phyloP scores from a whole-genome alignment of 2,113 vertebrate species.

The Gracilinanus agilis region DNA sequence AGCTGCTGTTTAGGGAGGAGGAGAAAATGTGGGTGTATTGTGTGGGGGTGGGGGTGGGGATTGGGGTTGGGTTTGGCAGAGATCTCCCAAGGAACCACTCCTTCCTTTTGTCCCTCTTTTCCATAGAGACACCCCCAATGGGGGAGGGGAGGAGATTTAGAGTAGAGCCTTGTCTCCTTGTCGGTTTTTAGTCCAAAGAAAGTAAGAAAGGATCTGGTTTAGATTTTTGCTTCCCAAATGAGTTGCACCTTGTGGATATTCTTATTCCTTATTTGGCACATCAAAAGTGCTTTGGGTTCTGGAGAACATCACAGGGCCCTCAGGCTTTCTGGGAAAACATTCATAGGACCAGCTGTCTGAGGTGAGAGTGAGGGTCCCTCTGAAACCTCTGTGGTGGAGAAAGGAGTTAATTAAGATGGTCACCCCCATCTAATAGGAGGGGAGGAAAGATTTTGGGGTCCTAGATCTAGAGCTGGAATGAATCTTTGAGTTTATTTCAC shows the following conservation, averaged over 20 bases:
- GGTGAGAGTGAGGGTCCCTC: neutral
- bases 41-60: neutral
- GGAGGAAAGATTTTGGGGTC: neutral
- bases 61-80: rapidly evolving
- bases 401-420: slow-evolving; percentile 10
- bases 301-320: slow-evolving; percentile 47
- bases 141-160: neutral
- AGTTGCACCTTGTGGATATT: slow-evolving; percentile 64
- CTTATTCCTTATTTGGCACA: slow-evolving; percentile 15
- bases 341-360: slow-evolving; percentile 43
- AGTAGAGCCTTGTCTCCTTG: neutral
- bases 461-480: neutral
- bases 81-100: neutral
- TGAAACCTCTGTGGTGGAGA: slow-evolving; percentile 16
- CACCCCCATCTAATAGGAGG: neutral
- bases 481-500: neutral
- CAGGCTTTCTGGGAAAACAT: slow-evolving; percentile 57
- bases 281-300: slow-evolving; percentile 53
- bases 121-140: neutral
- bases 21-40: neutral
- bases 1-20: neutral
- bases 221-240: slow-evolving; percentile 69
- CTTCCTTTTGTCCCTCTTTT: neutral
- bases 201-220: slow-evolving; percentile 46
- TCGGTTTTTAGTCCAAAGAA: slow-evolving; percentile 22